Conservation (phyloP, 2,113 vertebrate genomes). For the Siniperca knerii region DNA sequence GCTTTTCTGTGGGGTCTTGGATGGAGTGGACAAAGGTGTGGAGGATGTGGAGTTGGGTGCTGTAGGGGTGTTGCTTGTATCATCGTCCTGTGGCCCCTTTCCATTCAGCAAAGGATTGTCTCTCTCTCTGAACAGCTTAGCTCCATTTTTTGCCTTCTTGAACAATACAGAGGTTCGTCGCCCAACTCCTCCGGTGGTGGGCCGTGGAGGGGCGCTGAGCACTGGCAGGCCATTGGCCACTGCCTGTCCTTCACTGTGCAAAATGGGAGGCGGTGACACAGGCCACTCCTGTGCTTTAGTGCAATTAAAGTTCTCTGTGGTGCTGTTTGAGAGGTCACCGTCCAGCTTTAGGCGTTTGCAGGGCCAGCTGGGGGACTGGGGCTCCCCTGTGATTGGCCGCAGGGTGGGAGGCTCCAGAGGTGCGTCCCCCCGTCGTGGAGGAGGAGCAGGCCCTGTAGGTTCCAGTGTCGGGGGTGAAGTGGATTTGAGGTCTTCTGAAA, state of each 20-base stretch:
- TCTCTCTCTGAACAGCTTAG: conserved; percentile 88
- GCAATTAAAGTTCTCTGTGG: conserved; percentile 74
- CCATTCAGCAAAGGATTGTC: conserved; percentile 87
- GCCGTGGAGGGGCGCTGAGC: conserved; percentile 54
- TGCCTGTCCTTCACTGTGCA: conserved; percentile 66
- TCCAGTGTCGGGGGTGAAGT: conserved; percentile 93
- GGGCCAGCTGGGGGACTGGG: conserved; percentile 80
- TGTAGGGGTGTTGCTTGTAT: conserved; percentile 34
- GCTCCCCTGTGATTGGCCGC: conserved; percentile 91
- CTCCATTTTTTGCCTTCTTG: conserved; percentile 94
- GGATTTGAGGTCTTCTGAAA: conserved; percentile 91
- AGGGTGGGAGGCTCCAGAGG: conserved; percentile 93
- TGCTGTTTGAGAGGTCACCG: conserved; percentile 81
- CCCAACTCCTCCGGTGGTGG: conserved; percentile 85
- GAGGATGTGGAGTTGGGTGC: conserved; percentile 67
- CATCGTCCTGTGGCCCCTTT: conserved; percentile 79
- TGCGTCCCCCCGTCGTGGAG: conserved; percentile 88
- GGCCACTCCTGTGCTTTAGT: conserved; percentile 65
- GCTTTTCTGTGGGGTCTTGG: conserved; percentile 73
- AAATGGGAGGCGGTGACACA: conserved; percentile 69
- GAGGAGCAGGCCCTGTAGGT: conserved; percentile 91
- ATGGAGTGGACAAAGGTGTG: conserved; percentile 63
- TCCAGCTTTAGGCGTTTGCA: conserved; percentile 87
- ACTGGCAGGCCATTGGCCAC: conserved; percentile 84
- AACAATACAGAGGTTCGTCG: conserved; percentile 93